Evolutionary conservation across 1,140 invertebrate species (phyloP).

Genomic region (Chrysopa pallens): DNA sequence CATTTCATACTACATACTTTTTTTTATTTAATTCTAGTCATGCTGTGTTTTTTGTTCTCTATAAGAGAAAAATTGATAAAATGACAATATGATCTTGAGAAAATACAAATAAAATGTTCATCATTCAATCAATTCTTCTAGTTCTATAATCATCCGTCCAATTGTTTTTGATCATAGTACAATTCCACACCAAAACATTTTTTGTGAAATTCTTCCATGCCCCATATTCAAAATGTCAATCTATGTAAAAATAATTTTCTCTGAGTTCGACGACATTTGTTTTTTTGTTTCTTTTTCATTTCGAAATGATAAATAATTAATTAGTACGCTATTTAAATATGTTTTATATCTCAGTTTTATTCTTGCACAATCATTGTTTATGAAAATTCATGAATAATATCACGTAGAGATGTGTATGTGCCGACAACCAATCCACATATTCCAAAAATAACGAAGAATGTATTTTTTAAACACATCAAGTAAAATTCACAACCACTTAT

Average conservation of each 20-base stretch:
- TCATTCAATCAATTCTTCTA: no score
- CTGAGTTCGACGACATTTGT: neutral
- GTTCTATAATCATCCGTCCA: no score
- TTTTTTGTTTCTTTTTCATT: neutral
- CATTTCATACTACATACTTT: no score
- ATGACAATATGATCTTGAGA: no score
- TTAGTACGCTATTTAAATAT: no score
- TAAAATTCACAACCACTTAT: slow-evolving; percentile 22
- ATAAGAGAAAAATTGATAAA: no score
- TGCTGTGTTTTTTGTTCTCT: no score
- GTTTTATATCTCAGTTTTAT: neutral
- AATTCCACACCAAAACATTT: no score
- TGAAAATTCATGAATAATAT: slow-evolving; percentile 36
- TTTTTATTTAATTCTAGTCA: no score
- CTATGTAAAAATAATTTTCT: neutral
- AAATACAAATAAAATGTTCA: no score
- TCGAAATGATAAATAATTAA: neutral
- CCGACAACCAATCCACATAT: slow-evolving; percentile 46
- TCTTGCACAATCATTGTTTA: neutral
- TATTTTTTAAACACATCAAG: slow-evolving; percentile 42
- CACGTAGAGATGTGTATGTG: slow-evolving; percentile 46
- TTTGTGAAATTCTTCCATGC: no score
- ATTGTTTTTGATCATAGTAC: no score
- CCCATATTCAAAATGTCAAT: neutral
- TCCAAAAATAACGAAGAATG: slow-evolving; percentile 46